A percentile compares a stretch with the other conserved stretches of the same genome.
phyloP scores from a whole-genome alignment of 2,888 invertebrate species.

The Patella caerulea region DNA sequence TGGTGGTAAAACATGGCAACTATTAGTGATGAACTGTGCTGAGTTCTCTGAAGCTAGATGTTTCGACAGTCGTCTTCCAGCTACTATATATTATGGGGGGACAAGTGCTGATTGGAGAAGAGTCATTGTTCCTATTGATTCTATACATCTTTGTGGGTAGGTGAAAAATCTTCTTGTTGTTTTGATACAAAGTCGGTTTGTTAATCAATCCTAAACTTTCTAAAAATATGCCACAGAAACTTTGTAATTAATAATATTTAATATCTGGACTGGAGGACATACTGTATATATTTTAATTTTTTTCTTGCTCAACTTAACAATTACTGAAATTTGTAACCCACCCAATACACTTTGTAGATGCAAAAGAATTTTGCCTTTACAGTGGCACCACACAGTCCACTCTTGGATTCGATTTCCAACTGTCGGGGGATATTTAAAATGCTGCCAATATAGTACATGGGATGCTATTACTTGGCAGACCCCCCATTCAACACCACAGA shows the following conservation, averaged over 20 bases:
- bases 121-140: slow-evolving; percentile 66
- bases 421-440: too few species aligned
- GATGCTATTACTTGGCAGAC: too few species aligned
- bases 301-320: too few species aligned
- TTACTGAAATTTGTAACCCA: too few species aligned
- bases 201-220: not conserved
- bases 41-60: slow-evolving; percentile 60
- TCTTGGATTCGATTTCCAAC: too few species aligned
- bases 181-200: not conserved
- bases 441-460: too few species aligned
- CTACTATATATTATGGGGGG: slow-evolving; percentile 70
- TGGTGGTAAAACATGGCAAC: slow-evolving; percentile 69
- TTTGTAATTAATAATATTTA: not conserved
- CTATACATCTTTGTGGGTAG: slow-evolving; percentile 71
- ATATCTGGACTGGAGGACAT: not conserved
- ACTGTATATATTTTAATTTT: too few species aligned
- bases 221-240: not conserved
- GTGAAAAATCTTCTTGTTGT: slow-evolving; percentile 22
- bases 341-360: too few species aligned
- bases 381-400: too few species aligned
- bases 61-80: slow-evolving; percentile 59
- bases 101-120: slow-evolving; percentile 68
- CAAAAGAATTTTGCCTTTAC: too few species aligned
- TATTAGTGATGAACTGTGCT: slow-evolving; percentile 65
- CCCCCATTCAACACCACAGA: too few species aligned